A percentile compares a stretch with the other conserved stretches of the same genome.
These are phyloP conservation scores for Bombus waltoni DNA, from an alignment of 1,140 invertebrate genomes.

Conservation along the genomic window DNA sequence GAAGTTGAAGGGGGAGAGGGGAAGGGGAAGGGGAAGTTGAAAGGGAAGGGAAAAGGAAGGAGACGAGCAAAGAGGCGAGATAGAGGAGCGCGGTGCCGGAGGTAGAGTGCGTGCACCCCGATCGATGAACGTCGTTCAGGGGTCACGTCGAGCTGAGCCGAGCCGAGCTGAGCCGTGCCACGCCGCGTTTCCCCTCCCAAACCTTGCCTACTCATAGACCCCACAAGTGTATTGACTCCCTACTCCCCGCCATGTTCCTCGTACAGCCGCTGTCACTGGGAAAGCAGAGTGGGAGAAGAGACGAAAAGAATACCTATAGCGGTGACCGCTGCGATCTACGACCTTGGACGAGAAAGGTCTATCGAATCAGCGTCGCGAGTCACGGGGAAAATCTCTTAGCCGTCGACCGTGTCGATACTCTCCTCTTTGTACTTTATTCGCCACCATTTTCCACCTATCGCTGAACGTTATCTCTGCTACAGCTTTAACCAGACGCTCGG, in stretches of 20 bases:
- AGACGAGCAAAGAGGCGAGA: background rate
- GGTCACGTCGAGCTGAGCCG: constrained; percentile 32
- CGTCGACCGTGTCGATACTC: no score
- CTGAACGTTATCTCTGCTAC: background rate
- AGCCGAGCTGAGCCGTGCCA: constrained; percentile 9
- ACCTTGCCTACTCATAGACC: background rate
- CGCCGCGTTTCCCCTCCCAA: constrained; percentile 20
- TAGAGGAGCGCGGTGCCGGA: constrained; percentile 18
- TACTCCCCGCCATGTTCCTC: constrained; percentile 21
- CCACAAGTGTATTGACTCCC: constrained; percentile 23
- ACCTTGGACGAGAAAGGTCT: constrained; percentile 67
- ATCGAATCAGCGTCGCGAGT: constrained; percentile 23
- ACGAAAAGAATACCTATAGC: constrained; percentile 38
- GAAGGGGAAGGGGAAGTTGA: background rate
- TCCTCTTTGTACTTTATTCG: background rate
- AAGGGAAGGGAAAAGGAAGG: background rate
- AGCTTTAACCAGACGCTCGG: no score
- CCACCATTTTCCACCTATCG: background rate
- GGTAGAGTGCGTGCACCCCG: constrained; percentile 65
- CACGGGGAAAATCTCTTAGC: background rate
- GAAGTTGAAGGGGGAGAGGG: background rate
- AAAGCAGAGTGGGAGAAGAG: constrained; percentile 47
- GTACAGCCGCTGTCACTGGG: constrained; percentile 52
- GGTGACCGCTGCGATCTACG: constrained; percentile 65
- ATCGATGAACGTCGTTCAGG: constrained; percentile 73